A percentile compares a stretch with the other conserved stretches of the same genome.
Conservation (phyloP, 2,888 invertebrate genomes). For the Drosophila demipolita region DNA sequence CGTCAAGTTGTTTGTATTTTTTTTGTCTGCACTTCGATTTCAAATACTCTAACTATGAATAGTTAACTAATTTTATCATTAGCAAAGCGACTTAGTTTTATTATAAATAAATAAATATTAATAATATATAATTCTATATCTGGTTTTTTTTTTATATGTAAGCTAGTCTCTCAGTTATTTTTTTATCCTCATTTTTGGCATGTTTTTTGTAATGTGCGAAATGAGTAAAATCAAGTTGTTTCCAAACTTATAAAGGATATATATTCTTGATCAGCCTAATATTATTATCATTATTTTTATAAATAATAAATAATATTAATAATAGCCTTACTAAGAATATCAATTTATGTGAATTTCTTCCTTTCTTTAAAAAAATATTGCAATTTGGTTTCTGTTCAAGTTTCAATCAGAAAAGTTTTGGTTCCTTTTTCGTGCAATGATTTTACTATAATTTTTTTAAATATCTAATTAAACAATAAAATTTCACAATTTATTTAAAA, state of each 20-base stretch:
- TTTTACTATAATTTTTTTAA: background rate
- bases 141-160: background rate
- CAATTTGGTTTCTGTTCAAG: background rate
- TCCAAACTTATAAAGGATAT: background rate
- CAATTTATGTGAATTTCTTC: background rate
- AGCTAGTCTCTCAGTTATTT: background rate
- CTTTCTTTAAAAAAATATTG: background rate
- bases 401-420: background rate
- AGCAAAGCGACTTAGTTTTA: background rate
- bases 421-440: background rate
- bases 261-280: background rate
- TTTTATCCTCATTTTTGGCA: too few relatives aligned
- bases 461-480: background rate
- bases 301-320: too few relatives aligned
- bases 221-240: background rate
- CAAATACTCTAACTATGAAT: conserved; percentile 4
- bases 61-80: background rate
- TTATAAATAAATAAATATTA: background rate
- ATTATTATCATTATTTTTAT: too few relatives aligned
- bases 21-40: conserved; percentile 14
- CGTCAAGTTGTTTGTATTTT: conserved; percentile 20
- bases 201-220: background rate
- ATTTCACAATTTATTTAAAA: background rate
- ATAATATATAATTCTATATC: background rate
- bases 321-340: background rate